phyloP scores from a whole-genome alignment of 1,140 invertebrate genomes.

The Drosophila murphyi region DNA sequence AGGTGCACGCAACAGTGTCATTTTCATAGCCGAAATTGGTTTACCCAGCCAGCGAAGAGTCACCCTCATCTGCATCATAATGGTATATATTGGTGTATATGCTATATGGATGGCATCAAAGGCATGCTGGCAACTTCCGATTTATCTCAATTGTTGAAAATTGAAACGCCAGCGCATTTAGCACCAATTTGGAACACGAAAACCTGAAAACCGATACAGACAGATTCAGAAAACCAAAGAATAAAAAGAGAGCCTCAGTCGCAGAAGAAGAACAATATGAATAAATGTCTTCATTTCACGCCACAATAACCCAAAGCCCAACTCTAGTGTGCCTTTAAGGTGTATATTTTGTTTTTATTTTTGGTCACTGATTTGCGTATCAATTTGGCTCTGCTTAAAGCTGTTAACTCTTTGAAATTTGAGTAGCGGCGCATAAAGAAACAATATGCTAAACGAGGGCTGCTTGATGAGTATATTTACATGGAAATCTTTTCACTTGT shows the following conservation, averaged over 20 bases:
- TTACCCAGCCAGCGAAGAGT: neutral
- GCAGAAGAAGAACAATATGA: slow-evolving; percentile 41
- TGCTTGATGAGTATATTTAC: neutral
- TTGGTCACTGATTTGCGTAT: slow-evolving; percentile 46
- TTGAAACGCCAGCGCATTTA: slow-evolving; percentile 82
- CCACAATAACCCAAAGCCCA: slow-evolving; percentile 25
- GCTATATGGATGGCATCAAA: slow-evolving; percentile 28
- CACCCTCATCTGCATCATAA: slow-evolving; percentile 68
- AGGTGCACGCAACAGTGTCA: slow-evolving; percentile 63
- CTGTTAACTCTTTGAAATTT: slow-evolving; percentile 76
- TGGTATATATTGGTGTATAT: slow-evolving; percentile 31
- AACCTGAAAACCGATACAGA: slow-evolving; percentile 66
- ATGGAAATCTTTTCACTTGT: neutral
- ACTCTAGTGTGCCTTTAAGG: slow-evolving; percentile 21
- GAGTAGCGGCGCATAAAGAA: slow-evolving; percentile 44
- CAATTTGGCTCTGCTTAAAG: slow-evolving; percentile 38
- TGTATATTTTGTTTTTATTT: slow-evolving; percentile 28
- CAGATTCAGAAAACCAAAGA: slow-evolving; percentile 9
- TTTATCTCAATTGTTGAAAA: slow-evolving; percentile 84
- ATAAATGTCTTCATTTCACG: slow-evolving; percentile 73
- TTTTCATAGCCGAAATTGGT: slow-evolving; percentile 19
- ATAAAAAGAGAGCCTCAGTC: neutral
- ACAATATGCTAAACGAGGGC: slow-evolving; percentile 26
- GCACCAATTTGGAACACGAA: slow-evolving; percentile 76
- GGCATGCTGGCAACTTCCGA: slow-evolving; percentile 71